These are phyloP conservation scores for Rhagium mordax DNA, from an alignment of 2,888 invertebrate species.

Conservation along the genomic window DNA sequence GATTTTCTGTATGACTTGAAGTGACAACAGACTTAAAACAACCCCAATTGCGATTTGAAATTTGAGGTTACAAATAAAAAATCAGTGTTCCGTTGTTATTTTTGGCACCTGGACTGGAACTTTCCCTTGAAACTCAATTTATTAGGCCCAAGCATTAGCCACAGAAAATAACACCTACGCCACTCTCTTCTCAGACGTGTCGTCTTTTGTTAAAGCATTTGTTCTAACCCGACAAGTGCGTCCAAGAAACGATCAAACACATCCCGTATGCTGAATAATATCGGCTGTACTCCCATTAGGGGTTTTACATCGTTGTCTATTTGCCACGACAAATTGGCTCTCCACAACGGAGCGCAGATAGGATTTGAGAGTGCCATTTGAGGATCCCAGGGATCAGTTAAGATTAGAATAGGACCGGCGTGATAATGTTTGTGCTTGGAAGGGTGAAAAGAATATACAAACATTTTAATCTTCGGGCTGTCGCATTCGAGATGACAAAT, in stretches of 20 bases:
- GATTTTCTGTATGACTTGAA: too few relatives aligned
- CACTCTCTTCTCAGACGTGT: too few relatives aligned
- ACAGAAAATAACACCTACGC: too few relatives aligned
- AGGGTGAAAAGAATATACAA: constrained; percentile 23
- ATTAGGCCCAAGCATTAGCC: too few relatives aligned
- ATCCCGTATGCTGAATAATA: background rate
- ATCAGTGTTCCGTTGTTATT: too few relatives aligned
- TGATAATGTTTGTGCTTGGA: constrained; percentile 23
- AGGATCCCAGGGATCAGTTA: constrained; percentile 20
- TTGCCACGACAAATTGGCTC: constrained; percentile 5
- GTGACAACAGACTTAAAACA: too few relatives aligned
- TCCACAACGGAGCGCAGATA: background rate
- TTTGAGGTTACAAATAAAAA: too few relatives aligned
- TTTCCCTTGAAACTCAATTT: too few relatives aligned
- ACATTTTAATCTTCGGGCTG: constrained; percentile 19
- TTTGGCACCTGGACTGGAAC: too few relatives aligned
- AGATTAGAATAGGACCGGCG: constrained; percentile 22
- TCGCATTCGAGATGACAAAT: constrained; percentile 19
- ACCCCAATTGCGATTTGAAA: too few relatives aligned
- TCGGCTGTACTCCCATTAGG: background rate
- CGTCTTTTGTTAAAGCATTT: too few relatives aligned
- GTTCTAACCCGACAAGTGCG: background rate
- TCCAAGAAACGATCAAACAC: background rate
- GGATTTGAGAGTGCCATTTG: constrained; percentile 11
- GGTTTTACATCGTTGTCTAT: background rate